Base-by-base conservation (phyloP, 2,797 vertebrate species). In the Chromobotia macracanthus region DNA sequence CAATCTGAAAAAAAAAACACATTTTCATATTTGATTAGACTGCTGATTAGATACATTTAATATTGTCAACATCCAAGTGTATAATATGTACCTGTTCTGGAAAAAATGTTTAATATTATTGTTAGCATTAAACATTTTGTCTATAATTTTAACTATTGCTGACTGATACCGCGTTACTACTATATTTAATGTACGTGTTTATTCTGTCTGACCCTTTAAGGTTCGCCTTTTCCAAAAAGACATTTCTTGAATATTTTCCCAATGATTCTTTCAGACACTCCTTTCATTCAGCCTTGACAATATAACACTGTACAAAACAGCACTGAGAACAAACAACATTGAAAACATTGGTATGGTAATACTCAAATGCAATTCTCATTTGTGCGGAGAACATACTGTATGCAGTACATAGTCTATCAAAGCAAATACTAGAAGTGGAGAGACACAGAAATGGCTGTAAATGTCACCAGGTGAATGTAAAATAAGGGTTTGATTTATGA, bases 81-180 rank as follows among this genome's bases (percentile, higher is more conserved):
- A 77, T 38, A 41, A 76, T 46, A 11, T 21, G 35, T 46, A 58
- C n/a, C 10, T 55, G 11, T 48, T 44, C 21, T 28, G 8, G 25
- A 44, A 55, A 35, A 35, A 50, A 75, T 9, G 13, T 44, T 77
- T 68, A 69, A 77, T 31, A 55, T 68, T 65, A 48, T 0, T 48
- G 41, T 51, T 60, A 60, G 28, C 75, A 55, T 67, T 60, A 69
- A 77, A 68, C 41, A 69, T 77, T 13, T 53, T n/a, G 56, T 70
- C 75, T 66, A 19, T 35, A 60, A 67, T 67, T 76, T 68, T 8
- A 60, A 48, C 18, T 77, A 77, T 70, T 61, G 44, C 55, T 12
- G 65, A 60, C 41, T 31, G 13, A 11, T 61, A 61, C 2, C 0
- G n/a, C 25, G 61, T 31, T 21, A 21, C 41, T 51, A 31, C 35